Conservation (phyloP, 2,113 vertebrate species). For the Uropsilus gracilis region DNA sequence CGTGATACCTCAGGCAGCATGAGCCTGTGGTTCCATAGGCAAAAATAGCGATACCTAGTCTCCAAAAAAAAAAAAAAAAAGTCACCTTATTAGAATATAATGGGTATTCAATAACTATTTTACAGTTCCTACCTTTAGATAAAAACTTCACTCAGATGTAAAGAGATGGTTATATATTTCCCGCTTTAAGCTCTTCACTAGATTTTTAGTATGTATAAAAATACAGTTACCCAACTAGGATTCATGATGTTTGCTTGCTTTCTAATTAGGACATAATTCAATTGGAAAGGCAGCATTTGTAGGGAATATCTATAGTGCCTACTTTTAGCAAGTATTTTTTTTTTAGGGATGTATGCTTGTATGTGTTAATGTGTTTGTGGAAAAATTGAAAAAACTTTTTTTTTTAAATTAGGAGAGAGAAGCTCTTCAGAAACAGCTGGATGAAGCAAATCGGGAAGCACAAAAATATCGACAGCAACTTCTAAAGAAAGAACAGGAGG, state of each 20-base stretch:
- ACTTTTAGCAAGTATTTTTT: not conserved
- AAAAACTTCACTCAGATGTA: not conserved
- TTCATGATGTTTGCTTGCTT: constrained; percentile 22
- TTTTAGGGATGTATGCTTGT: not conserved
- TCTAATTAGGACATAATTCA: constrained; percentile 16
- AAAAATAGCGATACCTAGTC: too few species aligned
- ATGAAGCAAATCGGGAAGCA: constrained; percentile 93
- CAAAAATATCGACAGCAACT: constrained; percentile 93
- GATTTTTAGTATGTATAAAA: not conserved
- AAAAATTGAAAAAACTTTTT: constrained; percentile 77
- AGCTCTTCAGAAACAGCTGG: constrained; percentile 93
- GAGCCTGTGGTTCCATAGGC: too few species aligned
- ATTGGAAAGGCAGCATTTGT: not conserved
- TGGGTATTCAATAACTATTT: not conserved
- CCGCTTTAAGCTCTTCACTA: not conserved
- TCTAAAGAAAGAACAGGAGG: constrained; percentile 93
- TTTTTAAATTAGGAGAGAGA: constrained; percentile 90
- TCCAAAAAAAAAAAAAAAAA: too few species aligned
- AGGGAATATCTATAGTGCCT: not conserved
- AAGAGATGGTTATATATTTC: not conserved
- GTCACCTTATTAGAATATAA: too few species aligned
- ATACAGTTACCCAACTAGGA: not conserved
- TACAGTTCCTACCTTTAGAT: not conserved
- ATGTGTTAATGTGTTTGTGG: not conserved
- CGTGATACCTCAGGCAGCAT: too few species aligned